Base-by-base conservation (phyloP, 2,797 vertebrate species). In the Chelon labrosus region DNA sequence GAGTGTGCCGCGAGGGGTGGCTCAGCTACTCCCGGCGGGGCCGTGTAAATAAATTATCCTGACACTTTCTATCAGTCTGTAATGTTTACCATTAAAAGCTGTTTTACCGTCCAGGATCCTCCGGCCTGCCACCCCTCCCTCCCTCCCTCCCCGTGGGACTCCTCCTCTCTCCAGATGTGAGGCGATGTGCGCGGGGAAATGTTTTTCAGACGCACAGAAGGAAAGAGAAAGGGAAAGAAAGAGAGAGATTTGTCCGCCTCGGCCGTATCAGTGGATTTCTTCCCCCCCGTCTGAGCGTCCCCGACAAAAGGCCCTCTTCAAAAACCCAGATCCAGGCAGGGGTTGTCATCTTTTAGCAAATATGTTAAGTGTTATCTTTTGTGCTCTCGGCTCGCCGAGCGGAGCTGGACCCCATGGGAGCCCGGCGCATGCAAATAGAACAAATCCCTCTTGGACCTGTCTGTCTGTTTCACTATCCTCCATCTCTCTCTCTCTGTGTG, bases 341-440 rank as follows among this genome's bases (percentile, higher is more conserved):
- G 96, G 96, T 97, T 97, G 96, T 97, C 96, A 97, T 97, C 96
- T 97, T 96, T 96, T 96, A 96, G 96, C 96, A 97, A 97, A 98
- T 96, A 97, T 96, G 96, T 97, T 97, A 97, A 98, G 96, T 97
- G 96, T 97, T 97, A 96, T 97, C 96, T 97, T 97, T 96, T 97
- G 96, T 97, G 96, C 95, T 95, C 93, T 93, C 89, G 92, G 95
- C 96, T 96, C 94, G 93, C 79, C 94, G 94, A 90, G 96, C 94
- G 88, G 94, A 93, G 95, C 95, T 9, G 94, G 82, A 94, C 77
- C 96, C 95, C 96, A 94, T 94, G 96, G 96, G 96, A 96, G 94
- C 92, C 93, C 89, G 87, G 94, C 94, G 94, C 96, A 97, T 97
- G 96, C 96, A 97, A 97, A 97, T 97, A 94, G 94, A 96, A 96